Evolutionary conservation across 2,888 invertebrate species (phyloP), one percentile per base, ranked within the genome.

Genomic region (Ornithoptera priamus): DNA sequence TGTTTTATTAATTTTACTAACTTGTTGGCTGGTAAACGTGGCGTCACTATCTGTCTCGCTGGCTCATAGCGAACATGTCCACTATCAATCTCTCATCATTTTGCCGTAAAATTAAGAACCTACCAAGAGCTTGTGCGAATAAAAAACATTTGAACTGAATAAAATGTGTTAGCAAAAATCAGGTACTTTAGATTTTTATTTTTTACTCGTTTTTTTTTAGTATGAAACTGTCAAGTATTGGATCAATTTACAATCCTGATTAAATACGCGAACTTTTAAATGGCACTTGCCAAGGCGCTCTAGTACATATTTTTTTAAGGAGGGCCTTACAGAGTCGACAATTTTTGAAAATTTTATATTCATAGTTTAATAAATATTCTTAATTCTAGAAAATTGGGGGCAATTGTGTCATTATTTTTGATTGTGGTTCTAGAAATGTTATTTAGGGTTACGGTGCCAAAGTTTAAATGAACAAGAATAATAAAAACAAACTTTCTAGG

Each of bases 141-240:
- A 42, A 42, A 60, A n/a, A 60, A 60, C 60, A 60, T 60, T 60
- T 30, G 56, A 60, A 60, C 60, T 60, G 60, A 36, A 30, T 60
- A 62, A 62, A 62, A 46, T 50, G 24, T 46, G 62, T 50, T 62
- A 50, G 15, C 46, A n/a, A n/a, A 42, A 42, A 42, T 42, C 42
- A 12, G 42, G 42, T 42, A 10, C 42, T 42, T 39, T 42, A 62
- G 20, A 42, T 62, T 62, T 62, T 62, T 42, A 62, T 62, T 62
- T 62, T 22, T 62, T 62, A 36, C 30, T 36, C 18, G 2, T 39
- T 42, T 62, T n/a, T n/a, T 62, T 42, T 62, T 62, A 42, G 61
- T 42, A 42, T 42, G 42, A 42, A 42, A 42, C 42, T 42, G 12
- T 10, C 42, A 7, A 42, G 42, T 60, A 60, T 60, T 60, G 60